Evolutionary conservation across 2,797 vertebrate genomes (phyloP).

Genomic region (Octomys mimax): DNA sequence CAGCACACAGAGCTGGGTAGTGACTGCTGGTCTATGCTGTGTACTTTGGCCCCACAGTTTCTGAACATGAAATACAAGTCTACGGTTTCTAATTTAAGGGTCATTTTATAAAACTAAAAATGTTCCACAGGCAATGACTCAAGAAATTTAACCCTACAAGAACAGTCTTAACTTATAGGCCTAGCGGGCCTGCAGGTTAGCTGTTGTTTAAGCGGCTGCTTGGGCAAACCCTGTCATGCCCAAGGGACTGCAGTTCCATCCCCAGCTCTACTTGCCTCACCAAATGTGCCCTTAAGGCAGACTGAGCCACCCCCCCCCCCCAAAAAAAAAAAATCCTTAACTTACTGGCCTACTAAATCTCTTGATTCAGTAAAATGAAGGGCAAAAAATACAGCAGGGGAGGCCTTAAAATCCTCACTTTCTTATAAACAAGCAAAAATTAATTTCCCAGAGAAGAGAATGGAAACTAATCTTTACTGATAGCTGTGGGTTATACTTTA

Average conservation of each 20-base stretch:
- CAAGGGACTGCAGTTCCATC: no score
- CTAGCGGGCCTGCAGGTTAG: no score
- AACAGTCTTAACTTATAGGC: neutral
- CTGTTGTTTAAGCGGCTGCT: no score
- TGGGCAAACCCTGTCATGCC: no score
- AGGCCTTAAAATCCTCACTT: neutral
- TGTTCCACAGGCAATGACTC: neutral
- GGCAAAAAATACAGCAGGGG: neutral
- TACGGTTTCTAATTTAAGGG: slow-evolving; percentile 20
- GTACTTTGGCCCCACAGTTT: neutral
- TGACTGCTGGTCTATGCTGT: neutral
- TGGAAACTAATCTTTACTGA: neutral
- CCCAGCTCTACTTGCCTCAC: no score
- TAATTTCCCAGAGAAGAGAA: neutral
- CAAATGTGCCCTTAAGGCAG: no score
- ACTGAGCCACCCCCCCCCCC: no score
- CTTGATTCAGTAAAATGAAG: neutral
- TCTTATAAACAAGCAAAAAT: neutral
- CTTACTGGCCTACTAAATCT: neutral
- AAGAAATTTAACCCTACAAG: neutral
- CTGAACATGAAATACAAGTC: neutral
- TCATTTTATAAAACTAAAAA: slow-evolving; percentile 40
- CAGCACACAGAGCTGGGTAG: no score
- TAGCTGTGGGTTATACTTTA: neutral
- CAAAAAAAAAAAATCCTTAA: neutral